Evolutionary conservation across 2,888 invertebrate species (phyloP), one percentile per base, ranked within the genome.

Genomic region (Dinocampus coccinellae): DNA sequence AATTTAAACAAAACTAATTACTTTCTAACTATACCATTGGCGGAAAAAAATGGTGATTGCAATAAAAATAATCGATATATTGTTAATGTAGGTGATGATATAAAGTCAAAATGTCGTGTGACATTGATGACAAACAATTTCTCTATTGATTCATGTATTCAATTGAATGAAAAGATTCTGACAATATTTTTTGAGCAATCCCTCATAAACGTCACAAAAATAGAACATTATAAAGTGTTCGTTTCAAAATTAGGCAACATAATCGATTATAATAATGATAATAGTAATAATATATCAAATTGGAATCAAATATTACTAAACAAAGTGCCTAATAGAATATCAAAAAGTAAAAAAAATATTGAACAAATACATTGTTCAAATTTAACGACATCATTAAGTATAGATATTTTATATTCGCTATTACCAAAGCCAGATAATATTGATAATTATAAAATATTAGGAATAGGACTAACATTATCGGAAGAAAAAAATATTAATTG

Each of bases 241-340:
- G 82, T 90, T 36, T 89, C 90, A 0, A 88, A 88, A 71, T 89
- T 87, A 75, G 91, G 91, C 7, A 90, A 90, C 77, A 86, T 90
- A 1, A 83, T 87, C 63, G 82, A 81, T 24, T 82, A 84, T 16
- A 81, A 85, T 63, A 83, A 81, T 24, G 82, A 84, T 16, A 81
- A 85, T 69, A 77, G 81, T 24, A 82, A 84, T 20, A 81, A 85
- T 70, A 77, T 83, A 1, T 80, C 87, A 0, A 89, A 89, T 63
- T 91, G 91, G 91, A 82, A 84, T n/a, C 86, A 87, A 77, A 84
- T 91, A 58, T 78, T 89, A 53, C 79, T 86, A n/a, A 82, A 87
- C 36, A 85, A 85, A n/a, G 74, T 84, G 39, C 83, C 84, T 1
- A 77, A 74, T 24, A 81, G 81, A 71, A 73, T 77, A 16, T 76